A percentile compares a stretch with the other conserved stretches of the same genome.
These are phyloP conservation scores for Erebia epiphron DNA, from an alignment of 2,888 invertebrate genomes.

Conservation along the genomic window DNA sequence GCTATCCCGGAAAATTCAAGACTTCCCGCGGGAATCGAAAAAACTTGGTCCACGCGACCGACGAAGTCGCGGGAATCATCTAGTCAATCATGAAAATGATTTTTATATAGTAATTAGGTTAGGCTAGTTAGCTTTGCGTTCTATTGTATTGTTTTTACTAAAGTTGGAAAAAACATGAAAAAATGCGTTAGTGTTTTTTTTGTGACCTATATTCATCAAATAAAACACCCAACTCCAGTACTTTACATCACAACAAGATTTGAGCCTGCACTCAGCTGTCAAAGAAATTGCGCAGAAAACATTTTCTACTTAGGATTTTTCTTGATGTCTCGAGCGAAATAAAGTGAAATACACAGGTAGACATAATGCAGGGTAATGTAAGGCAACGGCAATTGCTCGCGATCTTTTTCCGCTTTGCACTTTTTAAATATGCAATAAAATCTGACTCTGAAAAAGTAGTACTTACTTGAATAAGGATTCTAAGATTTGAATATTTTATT, in stretches of 20 bases:
- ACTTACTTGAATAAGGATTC: not conserved
- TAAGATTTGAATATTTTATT: too few species aligned
- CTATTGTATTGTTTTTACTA: too few species aligned
- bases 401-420: conserved; percentile 13
- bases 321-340: conserved; percentile 7
- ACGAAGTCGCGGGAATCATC: too few species aligned
- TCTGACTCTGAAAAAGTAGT: not conserved
- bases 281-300: conserved; percentile 23
- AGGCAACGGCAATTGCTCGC: conserved; percentile 8
- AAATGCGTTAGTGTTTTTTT: too few species aligned
- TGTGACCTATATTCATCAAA: conserved; percentile 1
- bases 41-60: too few species aligned
- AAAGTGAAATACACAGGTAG: conserved; percentile 10
- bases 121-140: too few species aligned
- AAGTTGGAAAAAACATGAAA: too few species aligned
- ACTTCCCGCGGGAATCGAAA: too few species aligned
- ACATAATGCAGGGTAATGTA: conserved; percentile 13
- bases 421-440: not conserved
- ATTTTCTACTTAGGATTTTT: conserved; percentile 2
- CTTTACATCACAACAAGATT: not conserved
- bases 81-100: too few species aligned
- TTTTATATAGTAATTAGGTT: too few species aligned
- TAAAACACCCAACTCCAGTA: not conserved
- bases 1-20: too few species aligned
- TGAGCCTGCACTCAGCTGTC: conserved; percentile 7